phyloP scores from a whole-genome alignment of 2,888 invertebrate genomes.

The Tiphia femorata region DNA sequence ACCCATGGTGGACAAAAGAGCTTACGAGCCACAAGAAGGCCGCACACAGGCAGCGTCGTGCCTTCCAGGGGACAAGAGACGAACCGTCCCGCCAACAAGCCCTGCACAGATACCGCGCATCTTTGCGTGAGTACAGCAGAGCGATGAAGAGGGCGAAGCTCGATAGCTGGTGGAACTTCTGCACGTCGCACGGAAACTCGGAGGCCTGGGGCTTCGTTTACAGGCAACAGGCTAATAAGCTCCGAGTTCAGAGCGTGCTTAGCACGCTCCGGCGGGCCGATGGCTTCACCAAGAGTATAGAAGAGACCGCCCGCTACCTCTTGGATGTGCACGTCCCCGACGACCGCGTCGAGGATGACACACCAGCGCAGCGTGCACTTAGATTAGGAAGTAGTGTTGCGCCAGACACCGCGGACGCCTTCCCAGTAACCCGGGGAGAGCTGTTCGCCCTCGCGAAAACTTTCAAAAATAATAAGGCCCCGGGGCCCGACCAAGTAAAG shows the following conservation, averaged over 20 bases:
- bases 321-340: slow-evolving; percentile 27
- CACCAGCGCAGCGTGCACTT: not conserved
- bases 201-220: slow-evolving; percentile 34
- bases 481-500: not conserved
- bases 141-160: slow-evolving; percentile 14
- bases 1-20: slow-evolving; percentile 11
- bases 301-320: slow-evolving; percentile 17
- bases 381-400: not conserved
- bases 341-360: slow-evolving; percentile 8
- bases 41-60: not conserved
- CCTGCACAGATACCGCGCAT: not conserved
- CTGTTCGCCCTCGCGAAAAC: not conserved
- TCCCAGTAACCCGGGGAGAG: not conserved
- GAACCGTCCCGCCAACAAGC: not conserved
- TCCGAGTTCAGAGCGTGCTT: slow-evolving; percentile 15
- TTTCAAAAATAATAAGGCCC: not conserved
- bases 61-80: not conserved
- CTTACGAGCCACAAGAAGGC: not conserved
- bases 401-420: not conserved
- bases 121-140: not conserved
- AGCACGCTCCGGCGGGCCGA: slow-evolving; percentile 10
- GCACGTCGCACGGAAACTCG: slow-evolving; percentile 27
- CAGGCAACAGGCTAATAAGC: slow-evolving; percentile 22
- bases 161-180: slow-evolving; percentile 16
- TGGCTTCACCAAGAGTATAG: slow-evolving; percentile 8